Conservation (phyloP, 1,140 invertebrate species). For the Campoletis sonorensis region DNA sequence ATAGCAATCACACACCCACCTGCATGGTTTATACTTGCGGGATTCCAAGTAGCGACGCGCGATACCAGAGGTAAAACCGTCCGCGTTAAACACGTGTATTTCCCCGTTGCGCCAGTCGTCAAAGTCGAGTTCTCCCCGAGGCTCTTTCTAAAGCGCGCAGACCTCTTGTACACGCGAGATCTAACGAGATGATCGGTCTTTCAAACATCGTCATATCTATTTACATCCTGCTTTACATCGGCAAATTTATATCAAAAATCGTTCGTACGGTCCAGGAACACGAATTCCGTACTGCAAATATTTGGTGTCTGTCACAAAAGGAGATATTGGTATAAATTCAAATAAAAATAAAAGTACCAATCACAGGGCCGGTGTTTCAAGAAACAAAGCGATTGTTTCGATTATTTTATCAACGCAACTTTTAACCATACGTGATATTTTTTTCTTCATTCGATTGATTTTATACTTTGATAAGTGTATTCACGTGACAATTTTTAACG, state of each 20-base stretch:
- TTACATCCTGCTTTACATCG: conserved; percentile 36
- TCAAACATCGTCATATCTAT: conserved; percentile 44
- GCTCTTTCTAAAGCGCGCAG: not conserved
- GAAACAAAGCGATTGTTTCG: too few relatives aligned
- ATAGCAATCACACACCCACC: conserved; percentile 45
- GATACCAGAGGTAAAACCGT: not conserved
- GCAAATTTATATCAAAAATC: conserved; percentile 34
- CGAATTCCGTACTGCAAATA: not conserved
- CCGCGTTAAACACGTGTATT: conserved; percentile 1
- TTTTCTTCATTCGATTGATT: too few relatives aligned
- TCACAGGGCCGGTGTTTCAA: not conserved
- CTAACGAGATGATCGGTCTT: conserved; percentile 41
- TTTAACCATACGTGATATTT: too few relatives aligned
- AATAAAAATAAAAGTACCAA: not conserved
- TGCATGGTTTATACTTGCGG: conserved; percentile 36
- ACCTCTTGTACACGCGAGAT: conserved; percentile 8
- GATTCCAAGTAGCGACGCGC: conserved; percentile 27
- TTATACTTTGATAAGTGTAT: too few relatives aligned
- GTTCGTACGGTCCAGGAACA: conserved; percentile 27
- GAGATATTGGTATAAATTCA: not conserved
- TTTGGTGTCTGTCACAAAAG: not conserved
- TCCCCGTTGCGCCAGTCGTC: conserved; percentile 40
- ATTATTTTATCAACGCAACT: too few relatives aligned
- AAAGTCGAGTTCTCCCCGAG: conserved; percentile 28
- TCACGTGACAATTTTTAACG: too few relatives aligned